Evolutionary conservation across 2,888 invertebrate genomes (phyloP), one percentile per base, ranked within the genome.

Genomic region (Andrena bucephala): DNA sequence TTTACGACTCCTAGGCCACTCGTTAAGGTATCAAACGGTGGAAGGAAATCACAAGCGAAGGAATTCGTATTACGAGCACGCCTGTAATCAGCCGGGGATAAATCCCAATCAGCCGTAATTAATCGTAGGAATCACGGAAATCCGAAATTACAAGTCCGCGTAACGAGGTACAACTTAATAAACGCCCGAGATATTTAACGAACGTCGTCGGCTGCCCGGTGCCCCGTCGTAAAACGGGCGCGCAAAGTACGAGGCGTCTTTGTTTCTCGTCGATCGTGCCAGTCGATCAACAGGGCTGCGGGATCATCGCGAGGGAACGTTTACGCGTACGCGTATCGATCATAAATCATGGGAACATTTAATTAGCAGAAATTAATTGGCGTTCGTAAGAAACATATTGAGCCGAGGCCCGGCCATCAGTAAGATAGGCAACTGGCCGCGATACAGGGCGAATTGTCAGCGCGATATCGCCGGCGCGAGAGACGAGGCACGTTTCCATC

Each of bases 331-430:
- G 52, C 60, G 27, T 71, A 81, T 65, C 68, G 50, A 36, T 66
- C 72, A 70, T 81, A 85, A 85, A 81, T 78, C 84, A 81, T 71
- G 72, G 65, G 77, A 79, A 62, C 83, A 81, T 88, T 86, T 92
- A 92, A 92, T 92, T 92, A 91, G 91, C 90, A 89, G 90, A 90
- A 92, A 92, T 92, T 92, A 92, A 92, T 92, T 92, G 92, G 91
- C 88, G 83, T 80, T 82, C 86, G 65, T 78, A 82, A 87, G 86
- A 88, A 90, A 90, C 90, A 87, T 85, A 89, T 87, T 84, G 90
- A 88, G 83, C 67, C 42, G 67, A 82, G 85, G 54, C n/a, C 50
- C 50, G 70, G 81, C 74, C 74, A 77, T 84, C 81, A 71, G 81
- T 54, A 50, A 74, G 85, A 84, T 81, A 81, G 70, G 70, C 48